Base-by-base conservation (phyloP, 2,888 invertebrate genomes). In the Hydropsyche betteni region DNA sequence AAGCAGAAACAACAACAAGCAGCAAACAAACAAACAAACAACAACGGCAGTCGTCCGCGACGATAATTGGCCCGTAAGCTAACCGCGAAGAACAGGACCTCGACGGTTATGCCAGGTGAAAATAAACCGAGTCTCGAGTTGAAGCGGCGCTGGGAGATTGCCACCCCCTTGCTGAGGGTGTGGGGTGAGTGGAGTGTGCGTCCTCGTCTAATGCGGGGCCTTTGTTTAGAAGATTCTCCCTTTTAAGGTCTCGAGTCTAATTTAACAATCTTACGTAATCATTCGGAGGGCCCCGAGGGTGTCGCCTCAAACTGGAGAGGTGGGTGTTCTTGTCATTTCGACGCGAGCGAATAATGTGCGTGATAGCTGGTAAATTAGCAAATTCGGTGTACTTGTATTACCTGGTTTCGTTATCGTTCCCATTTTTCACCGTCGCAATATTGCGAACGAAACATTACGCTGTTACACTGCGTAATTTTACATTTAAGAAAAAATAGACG, bases 241-340 rank as follows among this genome's bases (percentile, higher is more conserved):
- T 61, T 72, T 75, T 69, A 75, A 77, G 77, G 53, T 73, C 69
- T 75, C 50, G 55, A 69, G 73, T 64, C 75, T 75, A 77, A 77
- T 77, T 77, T 77, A 75, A 77, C 75, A 75, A 73, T 77, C 74
- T 75, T 73, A 72, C 61, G 72, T 77, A 77, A 75, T 75, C 75
- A 77, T 75, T 75, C 68, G 73, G 38, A 69, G 61, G 74, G 76
- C 58, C 51, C 61, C 8, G 75, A 68, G 52, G 68, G 72, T n/a
- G 16, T 33, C 68, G 38, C 51, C 16, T 55, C 53, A 50, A 33
- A 50, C 69, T 38, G 2, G 58, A n/a, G 64, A 53, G 75, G 75
- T 14, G 55, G 68, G 38, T 74, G 44, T 24, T 24, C 24, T 58
- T 77, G 75, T 77, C 76, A 58, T 58, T 53, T 53, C 53, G 55